Evolutionary conservation across 2,113 vertebrate species (phyloP).

Genomic region (Cranoglanis bouderius): DNA sequence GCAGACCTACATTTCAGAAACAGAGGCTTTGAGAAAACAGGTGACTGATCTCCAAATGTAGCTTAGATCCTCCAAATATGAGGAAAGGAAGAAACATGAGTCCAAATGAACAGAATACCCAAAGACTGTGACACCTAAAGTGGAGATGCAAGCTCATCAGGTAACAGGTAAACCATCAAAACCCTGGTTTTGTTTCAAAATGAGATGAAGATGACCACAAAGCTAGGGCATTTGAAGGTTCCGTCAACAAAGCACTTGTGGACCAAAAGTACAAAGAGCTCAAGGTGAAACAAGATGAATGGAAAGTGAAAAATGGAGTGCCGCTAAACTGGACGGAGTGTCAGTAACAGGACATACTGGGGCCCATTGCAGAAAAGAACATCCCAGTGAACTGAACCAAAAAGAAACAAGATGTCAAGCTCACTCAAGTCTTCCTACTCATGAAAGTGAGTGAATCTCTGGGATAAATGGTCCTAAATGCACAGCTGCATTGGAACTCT

Average conservation of each 20-base stretch:
- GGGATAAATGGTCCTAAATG: neutral
- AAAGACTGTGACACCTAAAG: too few species aligned
- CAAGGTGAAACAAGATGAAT: neutral
- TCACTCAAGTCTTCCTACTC: neutral
- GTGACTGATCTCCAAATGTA: constrained; percentile 6
- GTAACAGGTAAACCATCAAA: neutral
- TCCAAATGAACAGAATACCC: too few species aligned
- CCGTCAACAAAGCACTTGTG: neutral
- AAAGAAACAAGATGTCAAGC: too few species aligned
- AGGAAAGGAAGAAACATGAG: too few species aligned
- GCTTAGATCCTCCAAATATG: neutral
- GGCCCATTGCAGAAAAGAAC: neutral
- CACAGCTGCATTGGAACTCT: too few species aligned
- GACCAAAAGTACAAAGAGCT: neutral
- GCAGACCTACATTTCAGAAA: neutral
- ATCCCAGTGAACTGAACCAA: neutral
- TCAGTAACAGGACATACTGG: neutral
- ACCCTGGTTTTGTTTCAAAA: constrained; percentile 13
- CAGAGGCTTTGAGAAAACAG: constrained; percentile 24
- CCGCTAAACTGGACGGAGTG: neutral
- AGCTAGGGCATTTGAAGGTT: neutral
- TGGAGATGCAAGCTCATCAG: neutral
- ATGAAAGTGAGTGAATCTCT: neutral
- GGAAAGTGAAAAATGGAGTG: neutral
- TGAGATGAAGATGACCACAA: constrained; percentile 10